Conservation (phyloP, 2,113 vertebrate species). For the Cyphomyrus plagiostoma region DNA sequence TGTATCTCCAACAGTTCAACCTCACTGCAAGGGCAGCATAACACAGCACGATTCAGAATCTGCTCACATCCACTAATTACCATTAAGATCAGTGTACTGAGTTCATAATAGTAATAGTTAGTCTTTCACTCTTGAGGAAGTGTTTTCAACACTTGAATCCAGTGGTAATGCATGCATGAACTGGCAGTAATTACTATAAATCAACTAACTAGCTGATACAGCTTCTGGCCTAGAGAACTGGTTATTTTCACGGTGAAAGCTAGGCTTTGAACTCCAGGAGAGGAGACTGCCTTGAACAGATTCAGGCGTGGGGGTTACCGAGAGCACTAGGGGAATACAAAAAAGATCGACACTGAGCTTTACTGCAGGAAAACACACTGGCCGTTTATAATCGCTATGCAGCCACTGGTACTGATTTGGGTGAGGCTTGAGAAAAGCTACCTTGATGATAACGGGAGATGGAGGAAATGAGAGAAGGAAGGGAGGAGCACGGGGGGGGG, state of each 20-base stretch:
- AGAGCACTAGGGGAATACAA: not conserved
- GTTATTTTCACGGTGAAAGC: not conserved
- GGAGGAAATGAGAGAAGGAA: not conserved
- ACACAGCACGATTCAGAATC: not conserved
- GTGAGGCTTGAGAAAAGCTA: not conserved
- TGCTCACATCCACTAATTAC: constrained; percentile 13
- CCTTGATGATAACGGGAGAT: not conserved
- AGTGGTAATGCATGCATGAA: not conserved
- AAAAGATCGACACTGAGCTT: not conserved
- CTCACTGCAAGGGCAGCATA: not conserved
- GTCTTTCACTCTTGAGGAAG: not conserved
- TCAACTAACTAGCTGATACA: constrained; percentile 14
- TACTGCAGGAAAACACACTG: not conserved
- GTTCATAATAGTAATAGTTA: constrained; percentile 15
- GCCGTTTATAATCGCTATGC: not conserved
- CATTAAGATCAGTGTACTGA: constrained; percentile 6
- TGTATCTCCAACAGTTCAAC: not conserved
- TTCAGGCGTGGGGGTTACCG: not conserved
- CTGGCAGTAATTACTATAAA: constrained; percentile 15
- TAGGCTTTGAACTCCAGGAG: constrained; percentile 3
- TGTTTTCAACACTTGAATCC: constrained; percentile 5
- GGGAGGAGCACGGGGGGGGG: not conserved
- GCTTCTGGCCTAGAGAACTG: not conserved
- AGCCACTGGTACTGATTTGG: not conserved
- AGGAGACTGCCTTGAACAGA: not conserved